These are phyloP conservation scores for Araneus ventricosus DNA, from an alignment of 1,140 invertebrate species.

Conservation along the genomic window DNA sequence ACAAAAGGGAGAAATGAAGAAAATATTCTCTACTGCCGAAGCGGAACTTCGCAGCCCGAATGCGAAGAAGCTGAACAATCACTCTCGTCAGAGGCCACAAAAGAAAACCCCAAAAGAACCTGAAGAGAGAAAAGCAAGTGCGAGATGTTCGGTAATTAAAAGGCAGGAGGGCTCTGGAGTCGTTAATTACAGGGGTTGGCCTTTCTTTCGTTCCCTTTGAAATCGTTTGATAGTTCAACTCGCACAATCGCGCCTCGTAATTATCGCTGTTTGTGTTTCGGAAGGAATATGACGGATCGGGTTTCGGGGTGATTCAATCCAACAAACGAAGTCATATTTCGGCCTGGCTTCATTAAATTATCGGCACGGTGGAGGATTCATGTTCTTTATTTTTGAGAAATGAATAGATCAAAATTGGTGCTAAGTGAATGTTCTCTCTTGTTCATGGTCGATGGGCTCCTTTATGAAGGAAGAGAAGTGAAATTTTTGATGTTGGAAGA, in stretches of 20 bases:
- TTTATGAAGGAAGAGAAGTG: not conserved
- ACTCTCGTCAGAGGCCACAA: not conserved
- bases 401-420: not conserved
- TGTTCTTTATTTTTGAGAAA: not conserved
- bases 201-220: not conserved
- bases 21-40: not conserved
- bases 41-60: not conserved
- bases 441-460: not conserved
- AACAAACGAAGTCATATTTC: not conserved
- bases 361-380: not conserved
- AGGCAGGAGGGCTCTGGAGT: not conserved
- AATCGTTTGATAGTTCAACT: not conserved
- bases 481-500: not conserved
- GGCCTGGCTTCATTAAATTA: not conserved
- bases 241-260: not conserved
- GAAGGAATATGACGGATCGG: not conserved
- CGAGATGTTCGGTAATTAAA: not conserved
- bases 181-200: conserved; percentile 2
- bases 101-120: not conserved
- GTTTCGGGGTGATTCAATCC: not conserved
- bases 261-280: not conserved
- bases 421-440: not conserved
- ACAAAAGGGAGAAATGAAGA: not conserved
- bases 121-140: not conserved
- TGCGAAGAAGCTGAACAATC: not conserved